Percentiles rank a stretch among this genome's conserved stretches.
phyloP scores from a whole-genome alignment of 2,113 vertebrate species.

The Crocuta crocuta region DNA sequence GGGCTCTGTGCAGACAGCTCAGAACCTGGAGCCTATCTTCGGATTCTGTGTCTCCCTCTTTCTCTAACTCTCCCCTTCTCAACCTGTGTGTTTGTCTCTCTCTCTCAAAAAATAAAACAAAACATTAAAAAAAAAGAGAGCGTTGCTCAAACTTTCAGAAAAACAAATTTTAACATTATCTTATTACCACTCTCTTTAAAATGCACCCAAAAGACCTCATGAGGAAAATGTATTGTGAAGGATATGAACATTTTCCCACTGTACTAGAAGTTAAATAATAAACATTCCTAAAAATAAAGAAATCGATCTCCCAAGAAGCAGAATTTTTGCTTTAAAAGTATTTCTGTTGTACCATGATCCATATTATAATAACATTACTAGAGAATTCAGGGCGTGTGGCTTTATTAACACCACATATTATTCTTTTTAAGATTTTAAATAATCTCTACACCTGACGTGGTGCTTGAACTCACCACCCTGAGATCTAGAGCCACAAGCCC shows the following conservation, averaged over 20 bases:
- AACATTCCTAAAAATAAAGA: slow-evolving; percentile 4
- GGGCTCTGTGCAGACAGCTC: too few species aligned
- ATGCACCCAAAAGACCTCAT: not conserved
- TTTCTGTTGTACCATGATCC: not conserved
- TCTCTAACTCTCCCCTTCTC: too few species aligned
- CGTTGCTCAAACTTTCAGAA: not conserved
- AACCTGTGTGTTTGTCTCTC: too few species aligned
- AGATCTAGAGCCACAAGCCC: too few species aligned
- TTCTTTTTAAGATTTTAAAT: not conserved
- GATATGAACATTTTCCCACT: not conserved
- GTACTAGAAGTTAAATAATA: not conserved
- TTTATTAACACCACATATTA: not conserved
- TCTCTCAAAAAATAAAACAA: too few species aligned
- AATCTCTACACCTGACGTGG: too few species aligned
- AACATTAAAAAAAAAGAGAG: too few species aligned
- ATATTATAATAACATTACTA: not conserved
- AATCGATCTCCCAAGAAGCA: not conserved
- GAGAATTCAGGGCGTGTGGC: not conserved
- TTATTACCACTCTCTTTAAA: not conserved
- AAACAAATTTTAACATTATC: not conserved
- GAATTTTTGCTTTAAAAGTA: not conserved
- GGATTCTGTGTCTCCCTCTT: too few species aligned
- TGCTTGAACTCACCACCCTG: too few species aligned
- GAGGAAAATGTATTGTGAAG: not conserved
- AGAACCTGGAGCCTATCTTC: too few species aligned